These are phyloP conservation scores for Monodelphis domestica DNA, from an alignment of 2,797 vertebrate species.

Conservation along the genomic window DNA sequence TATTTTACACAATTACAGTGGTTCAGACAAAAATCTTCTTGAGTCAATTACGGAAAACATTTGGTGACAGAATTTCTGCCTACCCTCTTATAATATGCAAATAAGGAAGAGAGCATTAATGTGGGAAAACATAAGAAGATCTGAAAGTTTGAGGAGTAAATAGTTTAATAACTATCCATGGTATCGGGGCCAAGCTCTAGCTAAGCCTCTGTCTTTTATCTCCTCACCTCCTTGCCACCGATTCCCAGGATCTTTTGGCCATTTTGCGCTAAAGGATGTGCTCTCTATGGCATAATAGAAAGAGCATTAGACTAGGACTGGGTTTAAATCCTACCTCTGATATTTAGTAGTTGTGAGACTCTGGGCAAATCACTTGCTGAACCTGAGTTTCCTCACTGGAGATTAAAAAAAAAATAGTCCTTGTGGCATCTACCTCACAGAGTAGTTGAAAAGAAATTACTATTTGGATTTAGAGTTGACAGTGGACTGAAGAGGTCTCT, in stretches of 20 bases:
- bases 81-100: neutral
- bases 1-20: neutral
- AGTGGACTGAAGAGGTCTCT: neutral
- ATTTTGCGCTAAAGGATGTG: neutral
- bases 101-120: neutral
- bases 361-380: neutral
- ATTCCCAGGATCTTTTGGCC: neutral
- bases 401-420: neutral
- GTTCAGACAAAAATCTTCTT: conserved; percentile 14
- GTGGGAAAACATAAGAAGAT: neutral
- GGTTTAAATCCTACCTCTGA: neutral
- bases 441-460: neutral
- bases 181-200: neutral
- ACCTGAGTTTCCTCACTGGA: neutral
- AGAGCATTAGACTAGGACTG: neutral
- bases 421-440: neutral
- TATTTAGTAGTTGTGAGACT: neutral
- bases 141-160: neutral
- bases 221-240: neutral
- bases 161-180: neutral
- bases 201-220: neutral
- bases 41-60: neutral
- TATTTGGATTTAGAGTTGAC: neutral
- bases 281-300: neutral
- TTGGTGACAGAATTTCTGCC: neutral